Percentiles rank a stretch among this genome's conserved stretches.
Conservation (phyloP, 1,140 invertebrate genomes). For the Tetragnatha versicolor region DNA sequence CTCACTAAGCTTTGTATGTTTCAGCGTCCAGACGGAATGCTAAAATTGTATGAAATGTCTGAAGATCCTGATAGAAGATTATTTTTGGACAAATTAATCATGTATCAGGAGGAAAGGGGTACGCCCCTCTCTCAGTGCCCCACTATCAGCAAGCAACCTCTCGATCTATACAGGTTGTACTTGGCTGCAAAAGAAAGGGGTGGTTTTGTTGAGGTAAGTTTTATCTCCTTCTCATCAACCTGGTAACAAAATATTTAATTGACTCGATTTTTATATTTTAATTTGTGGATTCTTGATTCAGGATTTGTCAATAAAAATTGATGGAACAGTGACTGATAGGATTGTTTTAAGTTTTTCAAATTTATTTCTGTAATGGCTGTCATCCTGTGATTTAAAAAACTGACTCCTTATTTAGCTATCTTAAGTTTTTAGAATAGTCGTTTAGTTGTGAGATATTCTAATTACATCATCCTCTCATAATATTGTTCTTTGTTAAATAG, state of each 20-base stretch:
- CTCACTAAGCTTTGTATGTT: not conserved
- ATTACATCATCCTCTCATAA: not conserved
- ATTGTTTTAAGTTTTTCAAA: no score
- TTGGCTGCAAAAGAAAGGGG: slow-evolving; percentile 92
- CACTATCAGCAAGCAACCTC: slow-evolving; percentile 95
- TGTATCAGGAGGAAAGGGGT: slow-evolving; percentile 91
- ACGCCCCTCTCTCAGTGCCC: slow-evolving; percentile 93
- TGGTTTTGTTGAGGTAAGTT: slow-evolving; percentile 92
- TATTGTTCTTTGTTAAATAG: not conserved
- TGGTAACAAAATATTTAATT: no score
- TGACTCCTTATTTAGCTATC: no score
- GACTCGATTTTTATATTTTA: no score
- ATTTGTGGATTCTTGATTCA: no score
- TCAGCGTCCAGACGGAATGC: slow-evolving; percentile 68
- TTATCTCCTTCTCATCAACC: not conserved
- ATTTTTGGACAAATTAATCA: slow-evolving; percentile 90
- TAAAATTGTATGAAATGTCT: slow-evolving; percentile 95
- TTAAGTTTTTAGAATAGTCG: not conserved
- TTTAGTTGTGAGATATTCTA: not conserved
- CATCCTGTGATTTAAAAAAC: no score
- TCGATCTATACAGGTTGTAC: slow-evolving; percentile 96
- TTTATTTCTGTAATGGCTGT: no score
- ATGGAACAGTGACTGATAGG: no score
- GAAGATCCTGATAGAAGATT: slow-evolving; percentile 87
- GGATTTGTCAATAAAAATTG: no score